Percentiles rank a stretch among this genome's conserved stretches.
Conservation (phyloP, 1,140 invertebrate genomes). For the Periplaneta americana region DNA sequence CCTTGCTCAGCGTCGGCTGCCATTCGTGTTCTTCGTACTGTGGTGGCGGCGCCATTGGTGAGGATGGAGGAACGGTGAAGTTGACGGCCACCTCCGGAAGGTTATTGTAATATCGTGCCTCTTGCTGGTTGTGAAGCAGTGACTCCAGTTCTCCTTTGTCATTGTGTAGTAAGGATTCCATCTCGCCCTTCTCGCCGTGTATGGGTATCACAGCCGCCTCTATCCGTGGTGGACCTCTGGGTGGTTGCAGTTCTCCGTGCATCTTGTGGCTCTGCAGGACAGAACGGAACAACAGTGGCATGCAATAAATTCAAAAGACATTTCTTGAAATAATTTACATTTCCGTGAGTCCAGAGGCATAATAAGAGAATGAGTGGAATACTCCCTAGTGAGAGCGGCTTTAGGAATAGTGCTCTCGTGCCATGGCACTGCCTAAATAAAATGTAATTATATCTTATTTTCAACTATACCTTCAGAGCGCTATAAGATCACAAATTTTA, state of each 20-base stretch:
- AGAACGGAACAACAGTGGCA: too few species aligned
- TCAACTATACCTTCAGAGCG: too few species aligned
- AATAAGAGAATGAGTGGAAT: too few species aligned
- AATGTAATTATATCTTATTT: too few species aligned
- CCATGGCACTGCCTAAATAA: too few species aligned
- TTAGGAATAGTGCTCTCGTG: background rate
- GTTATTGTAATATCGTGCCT: background rate
- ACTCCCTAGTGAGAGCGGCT: too few species aligned
- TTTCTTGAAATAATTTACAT: too few species aligned
- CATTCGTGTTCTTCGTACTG: background rate
- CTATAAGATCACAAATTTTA: too few species aligned
- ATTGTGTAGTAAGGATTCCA: too few species aligned
- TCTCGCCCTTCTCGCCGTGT: background rate
- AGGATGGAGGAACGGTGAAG: background rate
- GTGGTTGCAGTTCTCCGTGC: background rate
- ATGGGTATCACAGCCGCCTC: background rate
- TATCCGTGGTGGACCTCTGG: background rate
- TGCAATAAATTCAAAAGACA: too few species aligned
- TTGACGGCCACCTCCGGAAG: background rate
- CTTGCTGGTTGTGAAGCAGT: background rate
- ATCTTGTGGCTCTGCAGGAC: background rate
- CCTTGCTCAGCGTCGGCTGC: conserved; percentile 1
- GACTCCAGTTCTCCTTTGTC: background rate
- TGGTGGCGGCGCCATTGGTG: background rate
- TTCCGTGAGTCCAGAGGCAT: too few species aligned